Evolutionary conservation across 2,888 invertebrate species (phyloP).

Genomic region (Cheilosia scutellata): DNA sequence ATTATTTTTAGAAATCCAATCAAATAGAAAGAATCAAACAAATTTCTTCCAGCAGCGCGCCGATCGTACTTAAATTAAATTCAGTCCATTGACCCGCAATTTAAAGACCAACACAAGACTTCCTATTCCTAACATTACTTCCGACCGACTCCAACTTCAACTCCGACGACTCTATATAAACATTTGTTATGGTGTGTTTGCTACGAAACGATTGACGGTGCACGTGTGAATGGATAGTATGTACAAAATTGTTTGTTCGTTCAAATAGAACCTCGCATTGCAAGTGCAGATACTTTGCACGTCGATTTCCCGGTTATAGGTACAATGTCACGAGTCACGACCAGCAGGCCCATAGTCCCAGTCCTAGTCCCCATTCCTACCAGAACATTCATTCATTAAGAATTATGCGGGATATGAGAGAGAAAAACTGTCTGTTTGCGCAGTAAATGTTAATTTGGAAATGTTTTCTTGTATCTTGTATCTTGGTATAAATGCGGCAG

Average conservation of each 20-base stretch:
- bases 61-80: background rate
- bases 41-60: too few relatives aligned
- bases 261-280: slow-evolving; percentile 44
- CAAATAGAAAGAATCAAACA: background rate
- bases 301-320: slow-evolving; percentile 15
- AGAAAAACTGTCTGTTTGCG: slow-evolving; percentile 37
- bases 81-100: slow-evolving; percentile 33
- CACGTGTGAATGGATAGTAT: slow-evolving; percentile 37
- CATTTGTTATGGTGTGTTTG: slow-evolving; percentile 19
- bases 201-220: slow-evolving; percentile 16
- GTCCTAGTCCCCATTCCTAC: background rate
- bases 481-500: background rate
- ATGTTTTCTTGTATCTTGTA: slow-evolving; percentile 24
- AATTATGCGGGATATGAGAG: slow-evolving; percentile 34
- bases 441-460: slow-evolving; percentile 52
- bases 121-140: slow-evolving; percentile 10
- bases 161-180: slow-evolving; percentile 18
- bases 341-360: background rate
- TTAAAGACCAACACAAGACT: slow-evolving; percentile 19
- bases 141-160: slow-evolving; percentile 17
- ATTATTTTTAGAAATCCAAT: background rate
- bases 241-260: slow-evolving; percentile 14
- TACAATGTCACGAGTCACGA: slow-evolving; percentile 58
- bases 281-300: slow-evolving; percentile 56
- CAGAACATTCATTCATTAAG: background rate